Evolutionary conservation across 2,888 invertebrate species (phyloP).

Genomic region (Ptycholaimellus sp.): DNA sequence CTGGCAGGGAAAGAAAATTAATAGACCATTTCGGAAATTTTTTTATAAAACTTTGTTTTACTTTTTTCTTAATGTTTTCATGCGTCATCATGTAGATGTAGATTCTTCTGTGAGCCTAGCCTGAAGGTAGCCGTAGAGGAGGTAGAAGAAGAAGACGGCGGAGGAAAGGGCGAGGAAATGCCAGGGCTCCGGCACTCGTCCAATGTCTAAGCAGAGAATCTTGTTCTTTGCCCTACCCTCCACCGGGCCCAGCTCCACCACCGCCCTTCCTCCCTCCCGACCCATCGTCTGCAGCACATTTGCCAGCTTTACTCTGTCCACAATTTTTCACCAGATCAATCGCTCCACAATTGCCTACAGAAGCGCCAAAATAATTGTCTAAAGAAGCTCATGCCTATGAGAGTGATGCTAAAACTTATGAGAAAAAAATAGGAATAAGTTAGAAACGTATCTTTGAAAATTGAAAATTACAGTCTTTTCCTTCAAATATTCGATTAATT

Average conservation of each 20-base stretch:
- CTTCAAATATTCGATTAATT: too few relatives aligned
- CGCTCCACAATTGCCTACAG: too few relatives aligned
- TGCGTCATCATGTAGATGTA: not conserved
- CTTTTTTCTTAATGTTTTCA: not conserved
- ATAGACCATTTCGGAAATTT: not conserved
- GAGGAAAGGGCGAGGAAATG: constrained; percentile 52
- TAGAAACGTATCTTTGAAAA: too few relatives aligned
- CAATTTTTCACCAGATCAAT: too few relatives aligned
- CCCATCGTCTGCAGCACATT: not conserved
- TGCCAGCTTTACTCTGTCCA: not conserved
- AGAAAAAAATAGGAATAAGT: too few relatives aligned
- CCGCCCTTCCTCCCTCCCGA: too few relatives aligned
- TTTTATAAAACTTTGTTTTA: not conserved
- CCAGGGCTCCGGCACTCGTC: not conserved
- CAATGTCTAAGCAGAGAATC: not conserved
- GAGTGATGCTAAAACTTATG: too few relatives aligned
- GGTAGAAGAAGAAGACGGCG: constrained; percentile 61
- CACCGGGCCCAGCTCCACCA: too few relatives aligned
- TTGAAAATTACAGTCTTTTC: too few relatives aligned
- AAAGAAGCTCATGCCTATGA: too few relatives aligned
- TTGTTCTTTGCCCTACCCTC: not conserved
- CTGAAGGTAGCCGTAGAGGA: constrained; percentile 67
- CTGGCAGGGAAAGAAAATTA: too few relatives aligned
- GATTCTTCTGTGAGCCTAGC: constrained; percentile 19
- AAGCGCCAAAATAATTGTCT: too few relatives aligned